phyloP scores from a whole-genome alignment of 2,113 vertebrate species.

The Rhinogobius similis region DNA sequence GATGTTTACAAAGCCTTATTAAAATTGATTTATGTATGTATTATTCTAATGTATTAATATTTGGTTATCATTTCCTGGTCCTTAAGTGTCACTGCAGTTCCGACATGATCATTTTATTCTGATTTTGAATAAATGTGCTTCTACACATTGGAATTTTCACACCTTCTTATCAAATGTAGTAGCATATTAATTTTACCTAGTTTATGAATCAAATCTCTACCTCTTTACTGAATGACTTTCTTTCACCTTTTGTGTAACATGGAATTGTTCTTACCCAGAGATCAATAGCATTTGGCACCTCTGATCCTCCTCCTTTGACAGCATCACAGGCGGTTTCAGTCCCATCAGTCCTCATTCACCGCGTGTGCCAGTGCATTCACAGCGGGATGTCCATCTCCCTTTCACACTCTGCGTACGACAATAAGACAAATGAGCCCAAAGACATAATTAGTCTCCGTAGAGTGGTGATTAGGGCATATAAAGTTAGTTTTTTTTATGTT shows the following conservation, averaged over 20 bases:
- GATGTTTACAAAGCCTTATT: neutral
- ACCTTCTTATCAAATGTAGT: too few relatives aligned
- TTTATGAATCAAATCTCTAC: too few relatives aligned
- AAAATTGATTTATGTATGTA: neutral
- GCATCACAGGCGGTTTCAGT: neutral
- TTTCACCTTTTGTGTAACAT: too few relatives aligned
- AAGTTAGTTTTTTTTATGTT: neutral
- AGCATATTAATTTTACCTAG: too few relatives aligned
- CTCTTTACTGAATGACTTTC: too few relatives aligned
- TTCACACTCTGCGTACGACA: slow-evolving; percentile 24
- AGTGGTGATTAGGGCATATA: slow-evolving; percentile 51
- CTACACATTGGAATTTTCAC: too few relatives aligned
- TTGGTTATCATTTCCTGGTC: too few relatives aligned
- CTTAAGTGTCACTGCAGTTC: neutral
- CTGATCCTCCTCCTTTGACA: neutral
- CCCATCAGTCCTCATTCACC: slow-evolving; percentile 21
- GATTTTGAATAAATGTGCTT: too few relatives aligned
- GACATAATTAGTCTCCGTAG: slow-evolving; percentile 53
- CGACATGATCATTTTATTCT: neutral
- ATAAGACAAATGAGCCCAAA: slow-evolving; percentile 35
- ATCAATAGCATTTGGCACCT: neutral
- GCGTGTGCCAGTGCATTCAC: slow-evolving; percentile 24
- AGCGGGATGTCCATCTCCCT: slow-evolving; percentile 13
- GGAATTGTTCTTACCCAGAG: neutral
- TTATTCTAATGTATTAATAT: neutral